Base-by-base conservation (phyloP, 2,888 invertebrate species). In the Polyommatus icarus region DNA sequence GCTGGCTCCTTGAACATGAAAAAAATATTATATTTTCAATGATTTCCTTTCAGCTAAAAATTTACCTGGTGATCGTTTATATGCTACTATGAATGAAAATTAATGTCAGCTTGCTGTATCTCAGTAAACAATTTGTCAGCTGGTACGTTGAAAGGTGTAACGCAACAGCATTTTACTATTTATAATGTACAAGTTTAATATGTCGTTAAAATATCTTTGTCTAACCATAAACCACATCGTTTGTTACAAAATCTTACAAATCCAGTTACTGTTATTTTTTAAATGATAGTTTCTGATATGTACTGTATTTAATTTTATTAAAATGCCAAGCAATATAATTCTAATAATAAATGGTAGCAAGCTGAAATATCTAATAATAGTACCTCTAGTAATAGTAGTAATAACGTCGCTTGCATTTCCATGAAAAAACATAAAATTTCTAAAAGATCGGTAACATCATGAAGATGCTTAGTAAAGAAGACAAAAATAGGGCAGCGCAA, bases 401-500 rank as follows among this genome's bases (percentile, higher is more conserved):
- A 50, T 59, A 59, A 59, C 20, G 20, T 59, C 20, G 20, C 20
- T n/a, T 20, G 6, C 18, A 57, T 57, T 57, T n/a, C 57, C 57
- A 57, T 1, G n/a, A 8, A 8, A 59, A 59, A 20, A 10, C 10
- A 59, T 8, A 20, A 59, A 24, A 29, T 29, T 12, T 20, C 61
- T 67, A 24, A 67, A 67, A 67, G 61, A 29, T 61, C 20, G 59
- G n/a, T 59, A 61, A 20, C 24, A 61, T 61, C 24, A 29, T 24
- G 24, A 29, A 67, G 61, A 67, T 67, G 61, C 29, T 67, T 67
- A 67, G 24, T 6, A 67, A 67, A 67, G 15, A 67, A 67, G 15
- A 67, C 29, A 32, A 67, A 67, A 67, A 67, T 67, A 67, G 67
- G 29, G 29, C 67, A 67, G 67, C 67, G 29, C 67, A 67, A 67